Base-by-base conservation (phyloP, 2,797 vertebrate genomes). In the Phoebastria nigripes region DNA sequence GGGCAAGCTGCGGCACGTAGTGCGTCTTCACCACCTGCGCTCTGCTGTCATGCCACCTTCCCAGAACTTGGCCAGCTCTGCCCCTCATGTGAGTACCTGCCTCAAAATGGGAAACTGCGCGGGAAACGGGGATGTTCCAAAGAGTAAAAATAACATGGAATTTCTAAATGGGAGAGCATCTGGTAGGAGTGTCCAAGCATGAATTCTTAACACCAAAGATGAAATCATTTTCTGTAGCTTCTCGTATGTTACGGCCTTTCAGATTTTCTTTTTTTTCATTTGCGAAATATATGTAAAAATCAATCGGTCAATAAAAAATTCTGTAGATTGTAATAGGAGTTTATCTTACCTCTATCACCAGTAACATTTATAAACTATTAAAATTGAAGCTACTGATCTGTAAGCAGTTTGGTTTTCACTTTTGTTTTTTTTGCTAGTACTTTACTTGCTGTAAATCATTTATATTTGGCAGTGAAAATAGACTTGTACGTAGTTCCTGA, bases 11-110 rank as follows among this genome's bases (percentile, higher is more conserved):
- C 52, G 39, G 42, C 89, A 65, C 11, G 3, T 39, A 9, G n/a
- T 97, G 54, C 87, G 97, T 47, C 41, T 76, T 41, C 56, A 93
- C 82, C 83, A 54, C n/a, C 92, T 87, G 16, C 84, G 72, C 10
- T 93, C 93, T 11, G n/a, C 69, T 62, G 82, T 94, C 2, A 7
- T 69, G 25, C 96, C 96, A 31, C 89, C 87, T 80, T 94, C 97
- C 74, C 97, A 96, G 88, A 92, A 86, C 2, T 73, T 88, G 47
- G 89, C 89, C 89, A 96, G 96, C 89, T 94, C 95, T 89, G 94
- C 92, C 41, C 93, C 94, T 82, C 95, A 90, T 56, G 98, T 99
- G 90, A 97, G 97, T 95, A 70, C 61, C 66, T 54, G 28, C 46
- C 44, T 51, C n/a, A 61, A 9, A 51, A 20, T 20, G 47, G n/a